Conservation (phyloP, 2,113 vertebrate genomes). For the Oophaga pumilio region DNA sequence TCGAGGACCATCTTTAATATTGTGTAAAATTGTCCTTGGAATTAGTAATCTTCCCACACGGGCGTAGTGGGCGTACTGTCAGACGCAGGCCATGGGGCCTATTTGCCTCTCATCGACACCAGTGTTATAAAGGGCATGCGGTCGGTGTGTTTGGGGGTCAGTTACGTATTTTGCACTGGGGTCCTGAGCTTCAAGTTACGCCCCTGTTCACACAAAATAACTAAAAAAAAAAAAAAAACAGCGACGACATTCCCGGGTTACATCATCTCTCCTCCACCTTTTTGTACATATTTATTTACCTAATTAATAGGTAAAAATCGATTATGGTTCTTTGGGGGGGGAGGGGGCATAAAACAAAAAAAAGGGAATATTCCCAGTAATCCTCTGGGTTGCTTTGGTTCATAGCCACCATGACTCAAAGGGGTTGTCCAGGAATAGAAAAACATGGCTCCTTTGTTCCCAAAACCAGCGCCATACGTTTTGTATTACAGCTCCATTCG, state of each 20-base stretch:
- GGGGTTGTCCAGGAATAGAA: not conserved
- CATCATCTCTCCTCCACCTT: not conserved
- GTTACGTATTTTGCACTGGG: not conserved
- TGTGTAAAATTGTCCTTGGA: not conserved
- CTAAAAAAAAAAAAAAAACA: not conserved
- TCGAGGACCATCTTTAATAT: not conserved
- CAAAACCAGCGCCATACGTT: not conserved
- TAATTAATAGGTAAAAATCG: not conserved
- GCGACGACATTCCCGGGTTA: not conserved
- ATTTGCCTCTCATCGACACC: not conserved
- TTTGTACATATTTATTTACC: not conserved
- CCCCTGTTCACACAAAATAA: not conserved
- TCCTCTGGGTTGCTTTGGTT: not conserved
- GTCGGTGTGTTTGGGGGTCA: not conserved
- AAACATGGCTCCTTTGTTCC: not conserved
- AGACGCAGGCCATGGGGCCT: not conserved
- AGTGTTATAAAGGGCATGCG: not conserved
- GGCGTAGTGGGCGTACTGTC: not conserved
- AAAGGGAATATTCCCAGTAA: not conserved
- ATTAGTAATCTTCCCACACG: not conserved
- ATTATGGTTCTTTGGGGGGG: not conserved
- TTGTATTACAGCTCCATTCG: not conserved
- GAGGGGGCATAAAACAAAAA: not conserved
- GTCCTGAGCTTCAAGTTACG: not conserved
- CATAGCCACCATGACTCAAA: not conserved